These are phyloP conservation scores for Pseudoips prasinana DNA, from an alignment of 2,888 invertebrate genomes.

Conservation along the genomic window DNA sequence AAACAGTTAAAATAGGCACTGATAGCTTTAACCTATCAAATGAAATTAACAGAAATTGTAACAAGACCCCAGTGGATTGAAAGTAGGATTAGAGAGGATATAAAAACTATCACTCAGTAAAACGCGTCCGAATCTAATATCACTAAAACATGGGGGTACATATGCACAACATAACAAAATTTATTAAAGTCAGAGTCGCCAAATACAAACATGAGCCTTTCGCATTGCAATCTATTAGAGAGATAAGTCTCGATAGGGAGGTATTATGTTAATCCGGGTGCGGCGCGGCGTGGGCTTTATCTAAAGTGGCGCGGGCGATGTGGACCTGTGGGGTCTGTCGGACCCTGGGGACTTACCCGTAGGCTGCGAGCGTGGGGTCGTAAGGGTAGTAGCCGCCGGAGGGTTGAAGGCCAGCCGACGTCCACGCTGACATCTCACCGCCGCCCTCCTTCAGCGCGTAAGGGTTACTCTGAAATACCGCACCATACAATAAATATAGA, in stretches of 20 bases:
- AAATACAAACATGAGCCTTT: slow-evolving; percentile 74
- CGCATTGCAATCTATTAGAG: slow-evolving; percentile 78
- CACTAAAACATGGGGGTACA: slow-evolving; percentile 46
- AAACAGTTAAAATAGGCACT: too few species aligned
- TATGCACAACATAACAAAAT: slow-evolving; percentile 63
- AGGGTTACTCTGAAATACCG: slow-evolving; percentile 91
- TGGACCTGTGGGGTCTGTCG: slow-evolving; percentile 55
- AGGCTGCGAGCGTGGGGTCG: slow-evolving; percentile 95
- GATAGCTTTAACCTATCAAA: too few species aligned
- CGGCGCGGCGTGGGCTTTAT: slow-evolving; percentile 70
- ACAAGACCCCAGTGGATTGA: too few species aligned
- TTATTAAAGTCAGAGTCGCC: slow-evolving; percentile 67
- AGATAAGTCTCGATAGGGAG: slow-evolving; percentile 72
- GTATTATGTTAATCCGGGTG: slow-evolving; percentile 73
- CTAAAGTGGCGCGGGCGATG: slow-evolving; percentile 68
- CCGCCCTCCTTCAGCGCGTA: slow-evolving; percentile 93
- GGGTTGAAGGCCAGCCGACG: slow-evolving; percentile 93
- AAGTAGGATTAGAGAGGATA: too few species aligned
- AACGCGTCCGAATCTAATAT: slow-evolving; percentile 51
- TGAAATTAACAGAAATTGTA: too few species aligned
- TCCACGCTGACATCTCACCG: slow-evolving; percentile 96
- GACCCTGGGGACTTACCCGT: slow-evolving; percentile 89
- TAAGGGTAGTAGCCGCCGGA: slow-evolving; percentile 96
- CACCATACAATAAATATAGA: slow-evolving; percentile 54
- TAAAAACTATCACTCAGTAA: slow-evolving; percentile 37